Percentiles rank a stretch among this genome's conserved stretches.
These are phyloP conservation scores for Pollenia griseotomentosa DNA, from an alignment of 2,888 invertebrate species.

Conservation along the genomic window DNA sequence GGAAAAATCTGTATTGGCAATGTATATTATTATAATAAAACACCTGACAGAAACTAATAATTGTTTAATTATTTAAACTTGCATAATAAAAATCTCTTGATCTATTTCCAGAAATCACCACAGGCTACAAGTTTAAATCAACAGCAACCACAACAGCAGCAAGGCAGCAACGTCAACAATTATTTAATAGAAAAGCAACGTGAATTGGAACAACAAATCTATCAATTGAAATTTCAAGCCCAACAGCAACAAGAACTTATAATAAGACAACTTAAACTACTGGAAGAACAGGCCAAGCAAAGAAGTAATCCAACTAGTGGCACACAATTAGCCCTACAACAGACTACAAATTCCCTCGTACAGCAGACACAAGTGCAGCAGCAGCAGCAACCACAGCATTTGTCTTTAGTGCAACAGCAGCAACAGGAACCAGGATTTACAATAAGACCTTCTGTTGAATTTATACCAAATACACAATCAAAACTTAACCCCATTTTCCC, in stretches of 20 bases:
- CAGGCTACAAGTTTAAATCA: conserved; percentile 53
- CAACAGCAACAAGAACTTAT: conserved; percentile 89
- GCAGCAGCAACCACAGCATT: conserved; percentile 70
- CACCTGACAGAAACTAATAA: not conserved
- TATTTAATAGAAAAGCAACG: conserved; percentile 86
- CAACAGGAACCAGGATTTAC: conserved; percentile 78
- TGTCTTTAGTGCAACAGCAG: conserved; percentile 70
- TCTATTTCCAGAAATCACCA: conserved; percentile 68
- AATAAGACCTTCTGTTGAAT: conserved; percentile 83
- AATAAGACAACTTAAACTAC: conserved; percentile 87
- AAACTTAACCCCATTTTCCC: conserved; percentile 76
- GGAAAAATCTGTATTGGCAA: too few relatives aligned
- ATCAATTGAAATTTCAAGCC: conserved; percentile 88
- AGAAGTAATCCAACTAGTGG: conserved; percentile 47
- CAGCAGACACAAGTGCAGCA: conserved; percentile 50
- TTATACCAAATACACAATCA: conserved; percentile 82
- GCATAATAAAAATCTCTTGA: not conserved
- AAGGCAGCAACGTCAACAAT: conserved; percentile 76
- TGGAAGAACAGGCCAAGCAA: conserved; percentile 85
- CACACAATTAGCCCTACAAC: conserved; percentile 49
- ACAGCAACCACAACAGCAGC: conserved; percentile 53
- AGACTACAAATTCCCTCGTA: conserved; percentile 38
- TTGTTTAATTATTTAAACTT: not conserved
- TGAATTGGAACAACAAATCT: conserved; percentile 89
- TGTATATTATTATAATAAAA: too few relatives aligned